These are phyloP conservation scores for Oscheius sp. DNA, from an alignment of 2,888 invertebrate species.

Conservation along the genomic window DNA sequence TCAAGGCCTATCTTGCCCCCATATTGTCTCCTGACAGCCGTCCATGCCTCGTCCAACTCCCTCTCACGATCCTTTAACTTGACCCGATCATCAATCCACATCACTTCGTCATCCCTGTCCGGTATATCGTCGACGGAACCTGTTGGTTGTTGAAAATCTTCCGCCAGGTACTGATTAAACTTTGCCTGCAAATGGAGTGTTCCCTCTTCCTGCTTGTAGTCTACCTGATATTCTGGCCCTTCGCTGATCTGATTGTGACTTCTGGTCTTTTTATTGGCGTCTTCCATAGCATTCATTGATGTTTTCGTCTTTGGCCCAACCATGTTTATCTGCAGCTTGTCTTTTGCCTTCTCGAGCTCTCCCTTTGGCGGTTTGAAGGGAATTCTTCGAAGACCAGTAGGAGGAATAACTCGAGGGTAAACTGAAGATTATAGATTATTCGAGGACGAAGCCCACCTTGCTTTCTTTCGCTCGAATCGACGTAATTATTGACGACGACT, in stretches of 20 bases:
- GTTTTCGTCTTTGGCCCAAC: slow-evolving; percentile 25
- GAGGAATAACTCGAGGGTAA: slow-evolving; percentile 22
- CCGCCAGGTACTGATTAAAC: slow-evolving; percentile 1
- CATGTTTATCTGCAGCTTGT: slow-evolving; percentile 24
- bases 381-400: slow-evolving; percentile 8
- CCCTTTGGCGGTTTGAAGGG: slow-evolving; percentile 23
- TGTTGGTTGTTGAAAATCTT: slow-evolving; percentile 9
- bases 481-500: slow-evolving; percentile 24
- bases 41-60: slow-evolving; percentile 33
- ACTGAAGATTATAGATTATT: not conserved
- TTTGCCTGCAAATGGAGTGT: slow-evolving; percentile 4
- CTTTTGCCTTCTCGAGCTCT: slow-evolving; percentile 29
- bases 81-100: slow-evolving; percentile 4
- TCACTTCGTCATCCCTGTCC: slow-evolving; percentile 22
- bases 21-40: slow-evolving; percentile 26
- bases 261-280: not conserved
- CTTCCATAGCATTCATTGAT: not conserved
- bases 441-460: not conserved
- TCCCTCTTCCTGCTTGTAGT: not conserved
- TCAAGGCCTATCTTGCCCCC: slow-evolving; percentile 23
- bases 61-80: slow-evolving; percentile 11
- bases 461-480: slow-evolving; percentile 17
- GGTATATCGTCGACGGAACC: not conserved
- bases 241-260: not conserved
- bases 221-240: slow-evolving; percentile 14